Conservation (phyloP, 1,140 invertebrate genomes). For the Nomia melanderi region DNA sequence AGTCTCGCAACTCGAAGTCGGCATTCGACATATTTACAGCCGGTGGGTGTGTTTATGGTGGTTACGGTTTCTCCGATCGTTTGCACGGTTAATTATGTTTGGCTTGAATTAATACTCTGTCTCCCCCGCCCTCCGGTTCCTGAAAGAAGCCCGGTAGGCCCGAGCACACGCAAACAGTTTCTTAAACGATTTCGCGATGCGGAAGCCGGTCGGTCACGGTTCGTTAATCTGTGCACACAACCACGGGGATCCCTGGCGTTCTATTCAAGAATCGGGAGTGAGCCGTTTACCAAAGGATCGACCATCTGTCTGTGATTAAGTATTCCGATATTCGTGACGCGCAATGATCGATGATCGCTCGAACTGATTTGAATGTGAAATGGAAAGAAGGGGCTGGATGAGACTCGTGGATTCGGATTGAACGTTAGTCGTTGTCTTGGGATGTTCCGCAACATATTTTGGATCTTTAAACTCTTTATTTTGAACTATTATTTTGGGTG, state of each 20-base stretch:
- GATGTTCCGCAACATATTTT: no score
- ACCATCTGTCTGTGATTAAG: constrained; percentile 3
- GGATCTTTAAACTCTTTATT: no score
- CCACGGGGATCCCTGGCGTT: constrained; percentile 39
- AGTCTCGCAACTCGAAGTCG: background rate
- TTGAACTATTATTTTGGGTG: no score
- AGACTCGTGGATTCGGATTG: background rate
- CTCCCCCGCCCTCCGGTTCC: background rate
- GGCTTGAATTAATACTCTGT: constrained; percentile 52
- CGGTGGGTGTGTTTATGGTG: constrained; percentile 46
- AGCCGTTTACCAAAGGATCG: constrained; percentile 34
- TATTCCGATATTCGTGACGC: background rate
- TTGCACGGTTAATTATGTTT: constrained; percentile 63
- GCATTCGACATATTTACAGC: constrained; percentile 37
- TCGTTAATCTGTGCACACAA: constrained; percentile 64
- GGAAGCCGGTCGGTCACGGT: constrained; percentile 52
- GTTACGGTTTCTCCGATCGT: constrained; percentile 40
- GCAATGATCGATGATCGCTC: background rate
- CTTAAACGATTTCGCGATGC: constrained; percentile 52
- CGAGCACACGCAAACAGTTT: constrained; percentile 56
- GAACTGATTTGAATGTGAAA: background rate
- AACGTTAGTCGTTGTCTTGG: no score
- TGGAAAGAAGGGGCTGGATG: background rate
- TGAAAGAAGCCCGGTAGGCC: constrained; percentile 54
- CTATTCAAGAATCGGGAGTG: constrained; percentile 51